Conservation (phyloP, 37 sponge, comb jelly and placozoan species). For the Chondrilla cf. caribensis region DNA sequence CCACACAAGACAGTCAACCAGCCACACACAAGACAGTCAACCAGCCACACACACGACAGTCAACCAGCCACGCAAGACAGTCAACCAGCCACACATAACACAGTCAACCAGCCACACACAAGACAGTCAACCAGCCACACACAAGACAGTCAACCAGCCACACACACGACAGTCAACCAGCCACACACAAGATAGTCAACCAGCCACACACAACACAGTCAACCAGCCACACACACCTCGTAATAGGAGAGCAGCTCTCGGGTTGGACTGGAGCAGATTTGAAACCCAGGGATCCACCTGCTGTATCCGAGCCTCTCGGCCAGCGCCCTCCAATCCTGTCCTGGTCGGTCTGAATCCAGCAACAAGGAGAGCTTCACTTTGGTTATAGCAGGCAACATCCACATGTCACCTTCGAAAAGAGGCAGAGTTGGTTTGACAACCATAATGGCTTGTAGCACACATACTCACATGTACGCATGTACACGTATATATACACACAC, state of each 20-base stretch:
- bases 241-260: slow-evolving; percentile 55
- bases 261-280: slow-evolving; percentile 59
- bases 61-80: too few relatives aligned
- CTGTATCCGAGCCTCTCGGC: slow-evolving; percentile 33
- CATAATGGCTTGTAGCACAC: not conserved
- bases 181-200: too few relatives aligned
- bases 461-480: slow-evolving; percentile 2
- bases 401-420: slow-evolving; percentile 37
- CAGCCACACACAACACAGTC: too few relatives aligned
- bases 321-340: slow-evolving; percentile 50
- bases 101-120: too few relatives aligned
- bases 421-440: not conserved
- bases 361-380: slow-evolving; percentile 56
- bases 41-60: too few relatives aligned
- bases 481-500: not conserved
- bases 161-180: too few relatives aligned
- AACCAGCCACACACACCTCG: slow-evolving; percentile 46
- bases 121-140: too few relatives aligned
- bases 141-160: too few relatives aligned
- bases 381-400: slow-evolving; percentile 36
- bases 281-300: slow-evolving; percentile 35
- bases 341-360: slow-evolving; percentile 41
- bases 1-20: too few relatives aligned
- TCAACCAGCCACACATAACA: too few relatives aligned
- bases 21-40: too few relatives aligned